Evolutionary conservation across 1,140 invertebrate species (phyloP).

Genomic region (Dendrolimus punctatus): DNA sequence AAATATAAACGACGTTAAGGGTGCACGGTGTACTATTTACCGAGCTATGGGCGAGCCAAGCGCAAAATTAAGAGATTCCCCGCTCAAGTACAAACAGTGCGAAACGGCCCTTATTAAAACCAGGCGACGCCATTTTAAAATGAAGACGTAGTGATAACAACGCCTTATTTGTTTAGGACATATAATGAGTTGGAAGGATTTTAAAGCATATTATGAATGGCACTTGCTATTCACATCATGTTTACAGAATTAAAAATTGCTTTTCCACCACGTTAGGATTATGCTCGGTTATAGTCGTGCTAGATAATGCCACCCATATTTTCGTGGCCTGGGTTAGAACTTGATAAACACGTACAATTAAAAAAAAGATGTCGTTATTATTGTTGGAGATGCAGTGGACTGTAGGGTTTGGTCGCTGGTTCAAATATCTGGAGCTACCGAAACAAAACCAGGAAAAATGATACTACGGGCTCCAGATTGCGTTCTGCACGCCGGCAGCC

Average conservation of each 20-base stretch:
- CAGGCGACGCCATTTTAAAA: constrained; percentile 27
- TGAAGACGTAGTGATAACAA: constrained; percentile 38
- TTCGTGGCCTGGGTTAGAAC: too few relatives aligned
- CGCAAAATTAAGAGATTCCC: constrained; percentile 59
- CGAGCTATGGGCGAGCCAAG: constrained; percentile 38
- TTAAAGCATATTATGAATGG: constrained; percentile 20
- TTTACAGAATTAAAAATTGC: constrained; percentile 9
- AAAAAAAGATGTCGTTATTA: too few relatives aligned
- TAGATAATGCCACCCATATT: too few relatives aligned
- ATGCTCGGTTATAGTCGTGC: background rate
- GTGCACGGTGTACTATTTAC: constrained; percentile 39
- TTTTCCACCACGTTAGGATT: background rate
- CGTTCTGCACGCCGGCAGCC: too few relatives aligned
- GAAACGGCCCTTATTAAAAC: constrained; percentile 54
- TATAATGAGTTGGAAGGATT: constrained; percentile 5
- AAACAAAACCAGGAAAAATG: too few relatives aligned
- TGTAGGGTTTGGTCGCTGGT: too few relatives aligned
- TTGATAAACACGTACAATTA: too few relatives aligned
- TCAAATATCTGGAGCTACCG: too few relatives aligned
- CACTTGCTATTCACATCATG: constrained; percentile 2
- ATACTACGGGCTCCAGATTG: too few relatives aligned
- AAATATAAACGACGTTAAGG: constrained; percentile 28
- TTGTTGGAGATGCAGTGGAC: too few relatives aligned
- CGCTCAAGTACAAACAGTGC: constrained; percentile 43
- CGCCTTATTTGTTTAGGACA: constrained; percentile 36